Percentiles rank a stretch among this genome's conserved stretches.
Conservation (phyloP, 2,888 invertebrate species). For the Sepiola atlantica region DNA sequence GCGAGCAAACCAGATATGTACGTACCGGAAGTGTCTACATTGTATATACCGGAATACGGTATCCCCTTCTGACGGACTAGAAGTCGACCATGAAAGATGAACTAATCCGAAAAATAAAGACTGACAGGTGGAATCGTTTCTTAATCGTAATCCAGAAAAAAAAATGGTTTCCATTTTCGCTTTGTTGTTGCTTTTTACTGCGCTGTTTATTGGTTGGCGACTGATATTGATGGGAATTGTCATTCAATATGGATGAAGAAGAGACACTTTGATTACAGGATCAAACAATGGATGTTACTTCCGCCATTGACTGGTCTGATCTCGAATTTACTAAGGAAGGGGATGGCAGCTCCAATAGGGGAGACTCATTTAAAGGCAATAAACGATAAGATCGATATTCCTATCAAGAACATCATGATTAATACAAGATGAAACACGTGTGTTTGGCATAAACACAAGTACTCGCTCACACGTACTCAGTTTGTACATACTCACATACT, state of each 20-base stretch:
- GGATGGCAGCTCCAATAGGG: neutral
- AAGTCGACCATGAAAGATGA: slow-evolving; percentile 7
- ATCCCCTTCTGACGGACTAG: neutral
- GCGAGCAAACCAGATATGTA: neutral
- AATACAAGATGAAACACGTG: too few species aligned
- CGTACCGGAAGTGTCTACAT: neutral
- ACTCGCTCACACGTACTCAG: too few species aligned
- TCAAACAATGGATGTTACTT: neutral
- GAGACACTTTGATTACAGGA: neutral
- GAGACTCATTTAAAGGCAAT: neutral
- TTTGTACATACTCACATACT: too few species aligned
- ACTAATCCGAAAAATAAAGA: slow-evolving; percentile 6
- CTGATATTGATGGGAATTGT: neutral
- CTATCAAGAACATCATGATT: too few species aligned
- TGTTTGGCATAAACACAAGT: too few species aligned
- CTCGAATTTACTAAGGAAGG: neutral
- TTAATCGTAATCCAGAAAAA: neutral
- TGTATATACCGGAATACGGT: neutral
- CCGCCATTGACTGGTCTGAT: neutral
- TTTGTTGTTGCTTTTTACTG: neutral
- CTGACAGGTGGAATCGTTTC: neutral
- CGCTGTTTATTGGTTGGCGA: neutral
- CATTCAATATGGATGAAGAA: neutral
- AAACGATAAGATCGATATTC: neutral
- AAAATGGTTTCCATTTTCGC: too few species aligned